Evolutionary conservation across 2,888 invertebrate species (phyloP), one percentile per base, ranked within the genome.

Genomic region (Ctena decussata): DNA sequence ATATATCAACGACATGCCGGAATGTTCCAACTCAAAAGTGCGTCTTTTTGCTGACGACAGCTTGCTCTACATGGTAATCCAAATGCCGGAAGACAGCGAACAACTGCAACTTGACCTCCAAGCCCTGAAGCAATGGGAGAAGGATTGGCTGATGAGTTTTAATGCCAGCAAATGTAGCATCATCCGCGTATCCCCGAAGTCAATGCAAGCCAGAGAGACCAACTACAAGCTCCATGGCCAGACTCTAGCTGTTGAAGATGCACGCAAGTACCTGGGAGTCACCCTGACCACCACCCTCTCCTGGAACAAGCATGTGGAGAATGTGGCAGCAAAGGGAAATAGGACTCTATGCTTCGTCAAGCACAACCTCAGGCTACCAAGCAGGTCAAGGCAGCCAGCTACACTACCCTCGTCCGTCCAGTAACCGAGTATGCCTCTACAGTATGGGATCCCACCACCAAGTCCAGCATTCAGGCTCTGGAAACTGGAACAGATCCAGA

Each of bases 1-100:
- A 53, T 77, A 79, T 24, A 83, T 79, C 12, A 83, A 79, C 53
- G 70, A 83, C 60, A 70, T 79, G 44, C 76, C 83, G 97, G 49
- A 80, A 21, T 30, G 49, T 15, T n/a, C n/a, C n/a, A n/a, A n/a
- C n/a, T n/a, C n/a, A n/a, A 60, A 60, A 2, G 71, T 83, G n/a
- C 74, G 65, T 39, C 65, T 83, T n/a, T 83, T 83, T 57, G 79
- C 71, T 0, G n/a, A n/a, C n/a, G n/a, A n/a, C n/a, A n/a, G n/a
- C n/a, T n/a, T n/a, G n/a, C n/a, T n/a, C n/a, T 84, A 84, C 15
- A 41, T 79, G 30, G 41, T 27, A 18, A 84, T 84, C 24, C 71
- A 65, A 37, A 70, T 35, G 15, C n/a, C 15, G 21, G 27, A 37
- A n/a, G 72, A 80, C 74, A 60, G 65, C n/a, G 8, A 27, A 24